Evolutionary conservation across 53 echinoderm and acorn worm species (phyloP).

Genomic region (Luidia sarsii): DNA sequence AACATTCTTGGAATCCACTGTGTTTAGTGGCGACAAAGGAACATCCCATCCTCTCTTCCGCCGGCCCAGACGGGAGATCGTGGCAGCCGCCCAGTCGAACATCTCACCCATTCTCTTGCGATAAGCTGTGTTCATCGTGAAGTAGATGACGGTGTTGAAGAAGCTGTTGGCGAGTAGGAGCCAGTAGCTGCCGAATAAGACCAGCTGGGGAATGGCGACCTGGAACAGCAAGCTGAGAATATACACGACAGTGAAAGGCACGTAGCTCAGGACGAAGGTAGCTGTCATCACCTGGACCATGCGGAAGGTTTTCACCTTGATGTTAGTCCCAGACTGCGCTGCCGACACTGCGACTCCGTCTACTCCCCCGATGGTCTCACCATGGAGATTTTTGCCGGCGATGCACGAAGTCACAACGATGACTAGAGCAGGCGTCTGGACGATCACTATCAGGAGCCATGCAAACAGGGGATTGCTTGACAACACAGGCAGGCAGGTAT

Average conservation of each 20-base stretch:
- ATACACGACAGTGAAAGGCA: background rate
- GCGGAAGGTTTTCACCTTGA: background rate
- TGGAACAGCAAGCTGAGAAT: background rate
- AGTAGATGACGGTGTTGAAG: conserved; percentile 16
- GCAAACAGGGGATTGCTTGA: background rate
- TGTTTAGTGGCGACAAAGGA: too few species aligned
- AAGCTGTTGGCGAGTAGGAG: conserved; percentile 14
- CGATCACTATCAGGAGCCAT: background rate
- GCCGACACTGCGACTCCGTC: too few species aligned
- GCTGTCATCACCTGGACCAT: conserved; percentile 14
- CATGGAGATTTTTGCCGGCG: background rate
- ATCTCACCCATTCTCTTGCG: background rate
- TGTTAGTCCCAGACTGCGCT: too few species aligned
- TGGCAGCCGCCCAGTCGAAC: background rate
- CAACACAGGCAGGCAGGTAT: background rate
- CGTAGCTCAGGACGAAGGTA: background rate
- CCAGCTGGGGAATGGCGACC: background rate
- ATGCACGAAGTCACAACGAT: conserved; percentile 8
- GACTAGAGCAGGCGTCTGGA: background rate
- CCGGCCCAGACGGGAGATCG: too few species aligned
- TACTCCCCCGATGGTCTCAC: background rate
- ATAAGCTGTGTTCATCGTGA: background rate
- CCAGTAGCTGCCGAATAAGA: conserved; percentile 17
- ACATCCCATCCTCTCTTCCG: too few species aligned
- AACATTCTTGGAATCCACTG: too few species aligned